Evolutionary conservation across 2,888 invertebrate species (phyloP).

Genomic region (Silvanus unidentatus): DNA sequence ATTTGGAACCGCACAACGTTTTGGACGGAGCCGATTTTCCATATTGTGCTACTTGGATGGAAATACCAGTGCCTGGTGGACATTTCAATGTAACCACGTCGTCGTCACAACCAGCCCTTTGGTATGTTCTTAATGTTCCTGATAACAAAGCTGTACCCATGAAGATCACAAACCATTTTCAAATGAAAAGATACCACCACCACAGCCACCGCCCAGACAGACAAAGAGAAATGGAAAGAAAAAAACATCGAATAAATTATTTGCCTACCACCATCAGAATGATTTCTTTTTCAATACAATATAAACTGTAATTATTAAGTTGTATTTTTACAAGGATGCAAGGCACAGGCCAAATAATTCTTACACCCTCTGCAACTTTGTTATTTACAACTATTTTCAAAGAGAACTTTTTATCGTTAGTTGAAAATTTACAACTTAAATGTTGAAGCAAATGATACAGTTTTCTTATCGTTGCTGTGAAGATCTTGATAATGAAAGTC

Average conservation of each 20-base stretch:
- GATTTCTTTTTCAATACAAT: no score
- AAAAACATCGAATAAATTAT: neutral
- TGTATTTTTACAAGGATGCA: no score
- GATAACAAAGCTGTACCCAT: slow-evolving; percentile 72
- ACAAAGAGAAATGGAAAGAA: slow-evolving; percentile 5
- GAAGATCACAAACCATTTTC: slow-evolving; percentile 10
- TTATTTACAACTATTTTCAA: no score
- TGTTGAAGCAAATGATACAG: no score
- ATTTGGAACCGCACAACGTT: slow-evolving; percentile 32
- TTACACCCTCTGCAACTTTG: no score
- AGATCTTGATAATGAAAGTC: no score
- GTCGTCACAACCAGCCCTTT: slow-evolving; percentile 88
- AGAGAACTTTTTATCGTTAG: no score
- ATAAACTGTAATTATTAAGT: no score
- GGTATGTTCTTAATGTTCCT: slow-evolving; percentile 85
- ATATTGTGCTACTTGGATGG: slow-evolving; percentile 86
- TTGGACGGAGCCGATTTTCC: slow-evolving; percentile 56
- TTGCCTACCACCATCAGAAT: no score
- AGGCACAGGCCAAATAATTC: no score
- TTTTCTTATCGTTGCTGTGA: no score
- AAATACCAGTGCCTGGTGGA: slow-evolving; percentile 86
- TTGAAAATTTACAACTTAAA: no score
- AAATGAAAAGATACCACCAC: slow-evolving; percentile 7
- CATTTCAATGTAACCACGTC: slow-evolving; percentile 82
- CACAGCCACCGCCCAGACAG: slow-evolving; percentile 14